Conservation (phyloP, 2,797 vertebrate species). For the Selene dorsalis region DNA sequence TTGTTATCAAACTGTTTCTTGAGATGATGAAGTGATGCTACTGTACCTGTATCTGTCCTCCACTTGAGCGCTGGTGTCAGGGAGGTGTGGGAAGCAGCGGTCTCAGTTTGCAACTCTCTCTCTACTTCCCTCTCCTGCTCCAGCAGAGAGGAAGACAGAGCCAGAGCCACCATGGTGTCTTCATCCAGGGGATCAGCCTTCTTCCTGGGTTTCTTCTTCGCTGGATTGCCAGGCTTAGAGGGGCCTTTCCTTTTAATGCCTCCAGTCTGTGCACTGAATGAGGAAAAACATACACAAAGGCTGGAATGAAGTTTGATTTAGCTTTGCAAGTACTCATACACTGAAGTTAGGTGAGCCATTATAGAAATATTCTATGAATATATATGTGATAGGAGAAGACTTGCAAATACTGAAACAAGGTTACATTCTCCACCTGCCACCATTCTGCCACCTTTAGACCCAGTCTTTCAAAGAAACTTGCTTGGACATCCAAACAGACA, state of each 20-base stretch:
- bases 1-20: not conserved
- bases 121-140: slow-evolving; percentile 76
- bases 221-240: slow-evolving; percentile 63
- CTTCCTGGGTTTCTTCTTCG: slow-evolving; percentile 83
- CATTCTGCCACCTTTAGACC: not conserved
- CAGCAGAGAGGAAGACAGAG: slow-evolving; percentile 91
- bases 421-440: too few relatives aligned
- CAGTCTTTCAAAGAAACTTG: not conserved
- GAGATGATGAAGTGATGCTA: not conserved
- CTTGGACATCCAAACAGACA: too few relatives aligned
- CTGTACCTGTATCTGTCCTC: slow-evolving; percentile 70
- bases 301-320: not conserved
- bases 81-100: slow-evolving; percentile 12
- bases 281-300: not conserved
- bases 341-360: not conserved
- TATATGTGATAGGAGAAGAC: not conserved
- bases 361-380: too few relatives aligned
- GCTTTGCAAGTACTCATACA: not conserved
- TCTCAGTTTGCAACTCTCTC: slow-evolving; percentile 25
- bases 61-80: slow-evolving; percentile 54
- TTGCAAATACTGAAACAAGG: too few relatives aligned
- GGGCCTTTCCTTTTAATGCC: slow-evolving; percentile 83
- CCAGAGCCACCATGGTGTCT: slow-evolving; percentile 91
- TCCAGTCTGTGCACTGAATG: slow-evolving; percentile 65
- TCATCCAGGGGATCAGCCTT: slow-evolving; percentile 83